A percentile compares a stretch with the other conserved stretches of the same genome.
phyloP scores from a whole-genome alignment of 2,797 vertebrate species.

The Esox lucius region DNA sequence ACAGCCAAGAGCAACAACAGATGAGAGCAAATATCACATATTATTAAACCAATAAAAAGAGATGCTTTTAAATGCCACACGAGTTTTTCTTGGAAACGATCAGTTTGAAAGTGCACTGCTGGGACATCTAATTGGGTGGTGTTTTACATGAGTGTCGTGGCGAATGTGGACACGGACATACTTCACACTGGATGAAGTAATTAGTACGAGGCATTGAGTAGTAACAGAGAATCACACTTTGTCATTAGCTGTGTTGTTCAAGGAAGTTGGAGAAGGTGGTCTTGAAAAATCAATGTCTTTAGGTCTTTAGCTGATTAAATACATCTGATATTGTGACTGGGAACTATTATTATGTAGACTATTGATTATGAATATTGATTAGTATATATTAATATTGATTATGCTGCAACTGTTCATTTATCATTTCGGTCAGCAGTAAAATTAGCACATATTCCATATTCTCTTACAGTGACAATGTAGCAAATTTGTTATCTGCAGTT shows the following conservation, averaged over 20 bases:
- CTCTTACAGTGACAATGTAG: no score
- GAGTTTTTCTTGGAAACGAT: not conserved
- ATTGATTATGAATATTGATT: not conserved
- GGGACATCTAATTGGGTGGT: slow-evolving; percentile 4
- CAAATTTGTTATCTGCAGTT: no score
- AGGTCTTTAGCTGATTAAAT: not conserved
- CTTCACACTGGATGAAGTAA: not conserved
- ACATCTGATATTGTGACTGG: not conserved
- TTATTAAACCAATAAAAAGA: not conserved
- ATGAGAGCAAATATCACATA: not conserved
- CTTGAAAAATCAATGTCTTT: not conserved
- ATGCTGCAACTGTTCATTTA: not conserved
- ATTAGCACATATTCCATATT: not conserved
- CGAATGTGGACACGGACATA: not conserved
- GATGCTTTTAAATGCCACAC: not conserved
- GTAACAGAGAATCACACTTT: not conserved
- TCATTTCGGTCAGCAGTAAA: not conserved
- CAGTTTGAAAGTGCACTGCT: not conserved
- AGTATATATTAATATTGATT: not conserved
- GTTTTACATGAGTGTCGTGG: not conserved
- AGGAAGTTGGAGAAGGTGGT: not conserved
- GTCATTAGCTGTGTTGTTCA: not conserved
- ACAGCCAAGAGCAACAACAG: not conserved
- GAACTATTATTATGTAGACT: not conserved
- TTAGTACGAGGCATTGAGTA: not conserved